phyloP scores from a whole-genome alignment of 2,797 vertebrate genomes.

The Tapirus indicus region DNA sequence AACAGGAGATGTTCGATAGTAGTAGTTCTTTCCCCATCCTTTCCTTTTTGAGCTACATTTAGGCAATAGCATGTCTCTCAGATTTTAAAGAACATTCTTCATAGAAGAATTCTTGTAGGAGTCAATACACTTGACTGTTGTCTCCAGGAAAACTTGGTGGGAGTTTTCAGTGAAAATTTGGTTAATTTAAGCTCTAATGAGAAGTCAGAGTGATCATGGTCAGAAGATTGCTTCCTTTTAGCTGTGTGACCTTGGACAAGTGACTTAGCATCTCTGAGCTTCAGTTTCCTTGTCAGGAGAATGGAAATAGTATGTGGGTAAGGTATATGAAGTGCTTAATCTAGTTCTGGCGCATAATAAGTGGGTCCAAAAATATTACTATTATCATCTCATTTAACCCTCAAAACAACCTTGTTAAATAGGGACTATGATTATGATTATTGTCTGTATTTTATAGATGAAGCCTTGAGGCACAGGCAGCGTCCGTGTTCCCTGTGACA shows the following conservation, averaged over 20 bases:
- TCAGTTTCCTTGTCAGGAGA: neutral
- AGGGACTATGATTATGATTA: neutral
- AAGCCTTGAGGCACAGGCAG: neutral
- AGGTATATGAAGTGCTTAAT: neutral
- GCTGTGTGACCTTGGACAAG: neutral
- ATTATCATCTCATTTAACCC: neutral
- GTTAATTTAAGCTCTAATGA: neutral
- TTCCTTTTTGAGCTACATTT: neutral
- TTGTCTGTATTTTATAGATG: neutral
- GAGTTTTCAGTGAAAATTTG: neutral
- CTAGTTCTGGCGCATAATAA: neutral
- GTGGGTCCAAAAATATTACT: neutral
- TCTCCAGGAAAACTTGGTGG: neutral
- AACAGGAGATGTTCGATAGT: neutral
- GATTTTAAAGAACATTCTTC: neutral
- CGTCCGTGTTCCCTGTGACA: neutral
- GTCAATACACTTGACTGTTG: neutral
- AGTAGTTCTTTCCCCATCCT: neutral
- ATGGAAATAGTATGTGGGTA: neutral
- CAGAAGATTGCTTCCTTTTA: neutral
- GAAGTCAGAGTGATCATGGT: neutral
- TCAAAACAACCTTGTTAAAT: neutral
- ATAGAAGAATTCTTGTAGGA: neutral
- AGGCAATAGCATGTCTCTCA: neutral
- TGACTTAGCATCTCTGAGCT: neutral